Conservation (phyloP, 2,888 invertebrate genomes). For the Leptinotarsa rubiginosa region DNA sequence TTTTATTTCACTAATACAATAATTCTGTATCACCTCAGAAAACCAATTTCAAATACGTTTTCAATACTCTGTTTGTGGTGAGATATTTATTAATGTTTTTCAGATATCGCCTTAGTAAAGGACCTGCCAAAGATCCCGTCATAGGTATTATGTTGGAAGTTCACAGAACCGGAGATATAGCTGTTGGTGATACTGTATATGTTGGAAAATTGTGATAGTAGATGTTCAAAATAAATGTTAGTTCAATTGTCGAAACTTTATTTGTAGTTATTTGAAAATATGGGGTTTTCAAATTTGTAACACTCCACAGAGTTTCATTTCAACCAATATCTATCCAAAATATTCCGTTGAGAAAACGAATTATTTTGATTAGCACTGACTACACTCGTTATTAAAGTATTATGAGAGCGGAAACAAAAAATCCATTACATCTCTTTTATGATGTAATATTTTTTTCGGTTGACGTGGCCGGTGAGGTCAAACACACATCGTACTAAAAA, state of each 20-base stretch:
- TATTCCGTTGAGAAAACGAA: background rate
- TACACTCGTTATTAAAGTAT: background rate
- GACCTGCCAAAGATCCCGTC: slow-evolving; percentile 60
- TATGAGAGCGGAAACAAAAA: slow-evolving; percentile 1
- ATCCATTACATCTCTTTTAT: background rate
- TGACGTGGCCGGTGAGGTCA: slow-evolving; percentile 12
- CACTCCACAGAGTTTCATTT: background rate
- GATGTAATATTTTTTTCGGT: slow-evolving; percentile 1
- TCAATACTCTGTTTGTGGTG: too few relatives aligned
- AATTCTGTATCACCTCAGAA: too few relatives aligned
- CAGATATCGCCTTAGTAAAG: slow-evolving; percentile 66
- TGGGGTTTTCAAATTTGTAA: background rate
- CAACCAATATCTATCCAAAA: too few relatives aligned
- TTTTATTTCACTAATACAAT: too few relatives aligned
- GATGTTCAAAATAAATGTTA: background rate
- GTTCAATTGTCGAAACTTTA: too few relatives aligned
- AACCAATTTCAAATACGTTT: too few relatives aligned
- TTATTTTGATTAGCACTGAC: background rate
- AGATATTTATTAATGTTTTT: slow-evolving; percentile 38
- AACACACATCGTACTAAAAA: slow-evolving; percentile 5
- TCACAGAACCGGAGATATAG: slow-evolving; percentile 64
- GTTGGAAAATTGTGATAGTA: slow-evolving; percentile 29
- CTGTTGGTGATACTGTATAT: slow-evolving; percentile 63
- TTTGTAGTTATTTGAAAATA: too few relatives aligned
- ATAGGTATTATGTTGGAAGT: slow-evolving; percentile 69